These are phyloP conservation scores for Porites evermanni DNA, from an alignment of 92 coral and sea anemone species.

Conservation along the genomic window DNA sequence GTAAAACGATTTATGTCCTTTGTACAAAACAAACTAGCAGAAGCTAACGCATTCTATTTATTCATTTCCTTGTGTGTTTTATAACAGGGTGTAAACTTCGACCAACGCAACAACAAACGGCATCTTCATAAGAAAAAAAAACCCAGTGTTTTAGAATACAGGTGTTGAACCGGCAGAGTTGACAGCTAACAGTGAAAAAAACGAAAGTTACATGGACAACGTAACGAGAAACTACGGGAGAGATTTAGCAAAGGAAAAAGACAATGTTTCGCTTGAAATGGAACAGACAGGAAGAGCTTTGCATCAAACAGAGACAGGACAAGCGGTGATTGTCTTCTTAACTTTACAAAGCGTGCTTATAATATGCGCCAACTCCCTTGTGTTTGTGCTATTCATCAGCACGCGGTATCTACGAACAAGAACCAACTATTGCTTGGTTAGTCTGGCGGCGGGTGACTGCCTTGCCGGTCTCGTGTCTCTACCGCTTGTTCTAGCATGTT, in stretches of 20 bases:
- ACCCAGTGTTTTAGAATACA: neutral
- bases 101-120: neutral
- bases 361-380: conserved; percentile 69
- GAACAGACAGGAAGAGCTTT: neutral
- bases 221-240: neutral
- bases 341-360: conserved; percentile 57
- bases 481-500: conserved; percentile 76
- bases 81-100: neutral
- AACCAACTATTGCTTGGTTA: conserved; percentile 83
- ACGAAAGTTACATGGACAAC: conserved; percentile 19
- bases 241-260: neutral
- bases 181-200: neutral
- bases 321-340: conserved; percentile 40
- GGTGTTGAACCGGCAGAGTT: neutral
- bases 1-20: neutral
- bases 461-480: conserved; percentile 69
- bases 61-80: neutral
- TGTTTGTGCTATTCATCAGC: conserved; percentile 60
- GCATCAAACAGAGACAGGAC: conserved; percentile 45
- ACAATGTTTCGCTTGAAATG: neutral
- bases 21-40: no score
- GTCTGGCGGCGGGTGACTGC: conserved; percentile 80
- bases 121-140: neutral
- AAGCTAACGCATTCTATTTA: neutral
- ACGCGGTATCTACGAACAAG: conserved; percentile 68